Base-by-base conservation (phyloP, 2,113 vertebrate genomes). In the Microtus oregoni region DNA sequence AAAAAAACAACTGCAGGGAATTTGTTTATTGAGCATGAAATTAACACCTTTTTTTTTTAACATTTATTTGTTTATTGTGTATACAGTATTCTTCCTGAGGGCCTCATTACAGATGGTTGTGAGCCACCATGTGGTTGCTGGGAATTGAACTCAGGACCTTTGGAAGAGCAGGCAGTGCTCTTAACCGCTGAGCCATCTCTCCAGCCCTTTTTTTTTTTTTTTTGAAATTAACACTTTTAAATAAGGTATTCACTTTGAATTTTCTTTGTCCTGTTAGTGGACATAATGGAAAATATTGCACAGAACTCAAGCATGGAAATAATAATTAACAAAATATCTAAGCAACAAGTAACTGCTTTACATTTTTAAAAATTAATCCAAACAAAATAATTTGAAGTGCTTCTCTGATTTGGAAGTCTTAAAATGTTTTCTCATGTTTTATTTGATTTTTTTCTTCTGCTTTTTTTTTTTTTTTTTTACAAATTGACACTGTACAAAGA, bases 401-500 rank as follows among this genome's bases (percentile, higher is more conserved):
- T 98, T 98, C 94, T 98, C 96, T 97, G 97, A 98, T 97, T 96
- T 97, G 94, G 96, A 97, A 97, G 5, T 98, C 94, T 97, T 97
- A 96, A 94, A 96, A 96, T 89, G 92, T 98, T 90, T 90, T 95
- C 77, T 96, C 55, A 70, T 75, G 52, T 95, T 96, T 98, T 96
- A 97, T 97, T 98, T 97, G 15, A 94, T 96, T 86, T 97, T 92
- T 85, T 92, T 82, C 20, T 73, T 32, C 4, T 70, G 94, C 83
- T 97, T 44, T 72, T 20, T 82, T 38, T 8, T 70, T 75, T 41
- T 13, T 70, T 81, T 52, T 41, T 50, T 24, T 90, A 98, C 96
- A 98, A 98, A 98, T 97, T 97, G 98, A 98, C 96, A 97, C 97
- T 97, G 96, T 98, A 98, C 95, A 98, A 98, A 98, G 96, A 65